Evolutionary conservation across 92 coral and sea anemone genomes (phyloP), one percentile per base, ranked within the genome.

Genomic region (Bergia sp.): DNA sequence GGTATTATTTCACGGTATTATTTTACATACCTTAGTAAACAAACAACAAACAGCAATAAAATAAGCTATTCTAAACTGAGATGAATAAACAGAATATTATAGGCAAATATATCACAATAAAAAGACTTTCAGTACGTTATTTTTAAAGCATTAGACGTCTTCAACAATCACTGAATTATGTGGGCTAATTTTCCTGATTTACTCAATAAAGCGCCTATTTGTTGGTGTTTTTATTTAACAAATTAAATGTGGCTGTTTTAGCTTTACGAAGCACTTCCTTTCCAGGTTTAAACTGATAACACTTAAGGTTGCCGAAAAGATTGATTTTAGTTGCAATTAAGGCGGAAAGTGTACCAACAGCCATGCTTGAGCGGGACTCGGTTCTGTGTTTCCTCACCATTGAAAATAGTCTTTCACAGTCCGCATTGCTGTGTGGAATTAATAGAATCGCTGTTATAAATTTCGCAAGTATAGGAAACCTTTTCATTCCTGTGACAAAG

Each of bases 311-410:
- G 73, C 85, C 16, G 85, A 89, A 89, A 61, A 89, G 88, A 37
- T 83, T 84, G 23, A 89, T n/a, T 49, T 78, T 83, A 23, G 80
- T 37, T 84, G 92, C 85, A 89, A 89, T 84, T 77, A 89, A 89
- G 50, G 92, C 85, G 73, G 86, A 84, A 89, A 89, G 92, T 37
- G 89, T 89, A 16, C 80, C 89, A 64, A 89, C 92, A 64, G 92
- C 37, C 89, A 84, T 89, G 89, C 72, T 64, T 58, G 91, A 86
- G 74, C 75, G 89, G 55, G 55, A 76, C 89, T 76, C 87, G 58
- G 91, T 89, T 81, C 82, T 81, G 87, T 89, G 81, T 37, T 89
- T 82, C 42, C 91, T 73, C 37, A 89, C 91, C 91, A 82, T 73
- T 75, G 91, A 89, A 75, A 89, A 89, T 58, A 89, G 82, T 74